Evolutionary conservation across 2,113 vertebrate species (phyloP).

Genomic region (Tragelaphus buxtoni): DNA sequence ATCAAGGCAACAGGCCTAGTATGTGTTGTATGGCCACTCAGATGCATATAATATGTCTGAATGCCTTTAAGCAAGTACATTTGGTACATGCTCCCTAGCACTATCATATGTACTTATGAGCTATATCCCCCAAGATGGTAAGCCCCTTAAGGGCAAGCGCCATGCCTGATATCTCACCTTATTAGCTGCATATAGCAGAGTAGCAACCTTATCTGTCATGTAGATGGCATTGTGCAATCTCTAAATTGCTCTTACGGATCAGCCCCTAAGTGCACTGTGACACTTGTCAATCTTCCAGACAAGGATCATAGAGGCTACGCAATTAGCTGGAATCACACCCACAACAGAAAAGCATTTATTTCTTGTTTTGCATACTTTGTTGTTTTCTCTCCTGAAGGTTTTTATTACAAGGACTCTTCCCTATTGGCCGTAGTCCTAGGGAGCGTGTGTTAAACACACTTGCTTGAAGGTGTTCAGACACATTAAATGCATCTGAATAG

Average conservation of each 20-base stretch:
- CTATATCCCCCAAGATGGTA: background rate
- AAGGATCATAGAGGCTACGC: background rate
- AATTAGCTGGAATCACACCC: background rate
- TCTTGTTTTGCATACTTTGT: background rate
- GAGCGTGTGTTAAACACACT: background rate
- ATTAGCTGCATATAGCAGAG: background rate
- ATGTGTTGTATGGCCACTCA: background rate
- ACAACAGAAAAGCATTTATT: background rate
- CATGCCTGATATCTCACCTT: background rate
- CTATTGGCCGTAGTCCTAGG: background rate
- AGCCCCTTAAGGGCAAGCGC: slow-evolving; percentile 39
- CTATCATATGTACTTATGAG: background rate
- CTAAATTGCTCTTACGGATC: background rate
- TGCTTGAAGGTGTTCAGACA: background rate
- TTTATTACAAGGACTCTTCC: background rate
- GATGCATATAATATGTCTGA: background rate
- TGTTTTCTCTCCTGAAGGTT: background rate
- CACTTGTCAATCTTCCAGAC: background rate
- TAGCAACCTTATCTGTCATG: background rate
- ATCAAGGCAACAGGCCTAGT: background rate
- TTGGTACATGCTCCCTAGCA: background rate
- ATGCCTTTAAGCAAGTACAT: background rate
- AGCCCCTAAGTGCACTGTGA: background rate
- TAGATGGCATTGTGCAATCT: background rate
- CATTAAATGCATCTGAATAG: background rate